Conservation (phyloP, 2,797 vertebrate species). For the Rhinichthys osculus region DNA sequence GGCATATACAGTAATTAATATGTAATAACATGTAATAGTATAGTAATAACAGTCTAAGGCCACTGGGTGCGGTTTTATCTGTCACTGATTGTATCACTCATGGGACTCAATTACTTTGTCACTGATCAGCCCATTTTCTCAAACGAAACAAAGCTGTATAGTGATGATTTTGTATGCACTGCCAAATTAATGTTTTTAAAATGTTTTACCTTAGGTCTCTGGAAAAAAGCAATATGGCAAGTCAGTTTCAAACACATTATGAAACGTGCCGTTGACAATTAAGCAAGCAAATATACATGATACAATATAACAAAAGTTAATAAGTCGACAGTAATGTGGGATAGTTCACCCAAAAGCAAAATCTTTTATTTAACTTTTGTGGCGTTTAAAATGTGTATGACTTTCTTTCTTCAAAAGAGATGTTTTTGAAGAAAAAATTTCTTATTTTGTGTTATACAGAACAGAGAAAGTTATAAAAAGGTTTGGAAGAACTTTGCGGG, state of each 20-base stretch:
- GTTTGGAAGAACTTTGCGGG: neutral
- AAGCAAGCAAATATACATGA: neutral
- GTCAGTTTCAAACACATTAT: neutral
- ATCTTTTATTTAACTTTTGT: neutral
- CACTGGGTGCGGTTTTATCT: neutral
- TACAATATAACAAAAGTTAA: neutral
- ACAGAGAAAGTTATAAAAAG: neutral
- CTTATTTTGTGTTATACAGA: neutral
- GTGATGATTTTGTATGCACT: neutral
- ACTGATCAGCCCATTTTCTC: neutral
- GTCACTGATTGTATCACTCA: neutral
- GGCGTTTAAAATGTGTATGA: neutral
- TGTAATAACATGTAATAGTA: constrained; percentile 34
- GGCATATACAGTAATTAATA: constrained; percentile 57
- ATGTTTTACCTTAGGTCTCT: neutral
- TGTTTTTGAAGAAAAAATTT: too few species aligned
- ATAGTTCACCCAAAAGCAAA: neutral
- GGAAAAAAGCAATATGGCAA: neutral
- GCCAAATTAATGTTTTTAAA: neutral
- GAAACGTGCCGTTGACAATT: neutral
- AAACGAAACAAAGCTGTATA: neutral
- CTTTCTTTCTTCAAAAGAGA: neutral
- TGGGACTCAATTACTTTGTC: constrained; percentile 3
- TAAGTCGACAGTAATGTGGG: neutral
- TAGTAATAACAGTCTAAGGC: constrained; percentile 35